Evolutionary conservation across 2,113 vertebrate species (phyloP).

Genomic region (Castor canadensis): DNA sequence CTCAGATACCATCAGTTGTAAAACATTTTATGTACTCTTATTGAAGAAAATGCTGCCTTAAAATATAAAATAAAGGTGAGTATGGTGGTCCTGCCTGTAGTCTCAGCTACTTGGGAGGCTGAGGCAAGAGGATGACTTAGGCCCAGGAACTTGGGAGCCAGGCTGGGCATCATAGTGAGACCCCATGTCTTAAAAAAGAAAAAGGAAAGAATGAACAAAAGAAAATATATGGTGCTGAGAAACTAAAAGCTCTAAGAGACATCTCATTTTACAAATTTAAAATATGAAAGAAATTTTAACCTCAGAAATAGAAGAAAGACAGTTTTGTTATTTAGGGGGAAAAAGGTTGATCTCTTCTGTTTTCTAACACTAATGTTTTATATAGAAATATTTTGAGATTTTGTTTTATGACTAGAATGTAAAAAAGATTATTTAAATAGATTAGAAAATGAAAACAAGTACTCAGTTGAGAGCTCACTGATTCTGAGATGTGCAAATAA

Average conservation of each 20-base stretch:
- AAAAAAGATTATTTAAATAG: not conserved
- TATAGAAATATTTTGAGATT: not conserved
- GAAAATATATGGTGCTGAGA: not conserved
- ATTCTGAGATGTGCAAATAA: not conserved
- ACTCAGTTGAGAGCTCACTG: not conserved
- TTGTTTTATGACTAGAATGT: slow-evolving; percentile 20
- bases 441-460: not conserved
- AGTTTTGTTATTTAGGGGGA: not conserved
- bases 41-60: not conserved
- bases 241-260: not conserved
- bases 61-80: not conserved
- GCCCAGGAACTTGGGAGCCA: not conserved
- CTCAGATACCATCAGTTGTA: not conserved
- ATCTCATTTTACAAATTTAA: not conserved
- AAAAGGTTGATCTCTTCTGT: not conserved
- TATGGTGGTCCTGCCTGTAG: too few species aligned
- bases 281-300: not conserved
- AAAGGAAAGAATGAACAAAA: not conserved
- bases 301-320: not conserved
- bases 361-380: not conserved
- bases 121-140: not conserved
- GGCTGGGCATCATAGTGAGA: not conserved
- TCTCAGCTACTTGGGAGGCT: not conserved
- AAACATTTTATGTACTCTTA: not conserved
- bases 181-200: not conserved